Evolutionary conservation across 2,888 invertebrate species (phyloP).

Genomic region (Troilus luridus): DNA sequence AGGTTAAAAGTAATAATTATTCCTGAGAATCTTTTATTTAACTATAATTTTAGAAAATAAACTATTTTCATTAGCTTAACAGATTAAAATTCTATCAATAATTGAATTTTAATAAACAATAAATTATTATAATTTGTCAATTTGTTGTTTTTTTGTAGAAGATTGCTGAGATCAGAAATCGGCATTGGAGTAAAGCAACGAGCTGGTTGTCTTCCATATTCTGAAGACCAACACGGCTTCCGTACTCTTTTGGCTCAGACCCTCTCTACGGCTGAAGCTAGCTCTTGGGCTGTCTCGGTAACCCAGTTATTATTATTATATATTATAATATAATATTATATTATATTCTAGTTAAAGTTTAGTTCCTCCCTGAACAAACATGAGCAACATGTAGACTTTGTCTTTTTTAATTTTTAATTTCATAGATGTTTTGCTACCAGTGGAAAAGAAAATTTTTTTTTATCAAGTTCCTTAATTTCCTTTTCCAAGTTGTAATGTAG

Average conservation of each 20-base stretch:
- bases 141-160: slow-evolving; percentile 70
- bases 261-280: slow-evolving; percentile 80
- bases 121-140: not conserved
- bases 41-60: too few species aligned
- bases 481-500: too few species aligned
- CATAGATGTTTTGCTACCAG: too few species aligned
- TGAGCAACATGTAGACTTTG: too few species aligned
- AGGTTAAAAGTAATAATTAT: too few species aligned
- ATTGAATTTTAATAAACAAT: not conserved
- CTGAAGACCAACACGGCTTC: slow-evolving; percentile 87
- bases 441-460: too few species aligned
- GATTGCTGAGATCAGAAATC: slow-evolving; percentile 78
- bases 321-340: too few species aligned
- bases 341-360: not conserved
- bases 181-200: slow-evolving; percentile 89
- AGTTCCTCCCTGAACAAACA: not conserved
- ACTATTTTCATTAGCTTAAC: not conserved
- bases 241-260: slow-evolving; percentile 84
- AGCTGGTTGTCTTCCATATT: slow-evolving; percentile 89
- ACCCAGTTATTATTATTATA: slow-evolving; percentile 49
- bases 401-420: too few species aligned
- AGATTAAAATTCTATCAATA: not conserved
- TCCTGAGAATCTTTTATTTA: too few species aligned
- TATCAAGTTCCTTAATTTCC: too few species aligned
- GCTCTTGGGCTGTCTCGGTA: slow-evolving; percentile 76